A percentile compares a stretch with the other conserved stretches of the same genome.
These are phyloP conservation scores for Sinocyclocheilus anophthalmus DNA, from an alignment of 2,113 vertebrate genomes.

Conservation along the genomic window DNA sequence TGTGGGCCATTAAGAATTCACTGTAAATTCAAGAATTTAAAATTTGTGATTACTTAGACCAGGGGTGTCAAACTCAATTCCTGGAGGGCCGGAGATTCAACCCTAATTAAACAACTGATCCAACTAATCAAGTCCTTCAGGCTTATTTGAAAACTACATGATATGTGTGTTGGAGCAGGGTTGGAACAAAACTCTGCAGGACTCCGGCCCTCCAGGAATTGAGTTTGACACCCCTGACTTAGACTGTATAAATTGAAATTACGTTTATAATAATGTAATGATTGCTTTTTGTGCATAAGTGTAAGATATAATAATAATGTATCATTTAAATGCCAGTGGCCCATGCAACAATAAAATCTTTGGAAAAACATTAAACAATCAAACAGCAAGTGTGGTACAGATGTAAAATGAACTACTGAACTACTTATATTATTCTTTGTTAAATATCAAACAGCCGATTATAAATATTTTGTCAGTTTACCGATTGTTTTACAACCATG, in stretches of 20 bases:
- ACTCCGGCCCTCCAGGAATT: too few species aligned
- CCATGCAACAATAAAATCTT: not conserved
- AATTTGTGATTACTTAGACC: not conserved
- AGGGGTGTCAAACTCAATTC: too few species aligned
- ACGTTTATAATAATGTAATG: too few species aligned
- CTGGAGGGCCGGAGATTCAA: too few species aligned
- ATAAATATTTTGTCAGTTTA: not conserved
- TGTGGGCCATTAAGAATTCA: not conserved
- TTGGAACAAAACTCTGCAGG: too few species aligned
- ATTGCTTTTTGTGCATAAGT: too few species aligned
- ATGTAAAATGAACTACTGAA: not conserved
- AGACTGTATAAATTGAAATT: not conserved
- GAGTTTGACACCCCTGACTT: too few species aligned
- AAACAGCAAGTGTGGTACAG: not conserved
- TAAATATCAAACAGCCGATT: not conserved
- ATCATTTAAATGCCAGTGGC: not conserved
- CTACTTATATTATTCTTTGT: not conserved
- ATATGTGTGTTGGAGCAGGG: too few species aligned
- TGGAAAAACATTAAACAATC: not conserved
- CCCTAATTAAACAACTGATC: too few species aligned
- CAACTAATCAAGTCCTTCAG: too few species aligned
- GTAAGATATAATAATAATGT: too few species aligned
- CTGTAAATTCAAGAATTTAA: not conserved
- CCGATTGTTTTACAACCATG: not conserved
- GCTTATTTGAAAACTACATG: too few species aligned